Evolutionary conservation across 2,888 invertebrate genomes (phyloP).

Genomic region (Amphipyra berbera): DNA sequence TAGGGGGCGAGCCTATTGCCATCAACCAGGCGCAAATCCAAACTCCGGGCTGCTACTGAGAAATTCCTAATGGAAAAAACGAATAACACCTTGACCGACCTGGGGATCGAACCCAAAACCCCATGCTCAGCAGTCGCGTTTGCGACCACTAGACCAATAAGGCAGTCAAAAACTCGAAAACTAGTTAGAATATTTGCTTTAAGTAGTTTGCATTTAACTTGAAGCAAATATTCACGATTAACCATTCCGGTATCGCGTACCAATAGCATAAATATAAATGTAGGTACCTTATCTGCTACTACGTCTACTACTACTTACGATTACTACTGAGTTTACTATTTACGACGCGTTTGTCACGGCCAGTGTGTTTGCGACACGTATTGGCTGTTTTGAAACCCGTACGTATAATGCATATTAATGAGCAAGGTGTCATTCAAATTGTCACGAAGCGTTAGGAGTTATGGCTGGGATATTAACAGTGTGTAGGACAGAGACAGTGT

Average conservation of each 20-base stretch:
- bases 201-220: too few species aligned
- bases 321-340: slow-evolving; percentile 32
- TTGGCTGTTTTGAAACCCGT: slow-evolving; percentile 5
- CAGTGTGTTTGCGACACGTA: slow-evolving; percentile 3
- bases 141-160: too few species aligned
- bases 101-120: too few species aligned
- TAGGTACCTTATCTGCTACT: slow-evolving; percentile 32
- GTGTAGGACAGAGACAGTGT: too few species aligned
- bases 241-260: slow-evolving; percentile 1
- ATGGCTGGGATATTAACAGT: background rate
- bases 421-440: slow-evolving; percentile 1
- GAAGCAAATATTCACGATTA: background rate
- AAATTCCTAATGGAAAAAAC: too few species aligned
- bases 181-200: too few species aligned
- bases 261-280: background rate
- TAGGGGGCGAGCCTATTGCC: too few species aligned
- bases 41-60: too few species aligned
- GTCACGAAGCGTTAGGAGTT: background rate
- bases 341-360: slow-evolving; percentile 1
- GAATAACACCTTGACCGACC: too few species aligned
- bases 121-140: too few species aligned
- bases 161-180: too few species aligned
- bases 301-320: background rate
- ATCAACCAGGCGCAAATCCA: too few species aligned
- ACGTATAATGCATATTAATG: slow-evolving; percentile 5